These are phyloP conservation scores for Blera fallax DNA, from an alignment of 2,888 invertebrate genomes.

Conservation along the genomic window DNA sequence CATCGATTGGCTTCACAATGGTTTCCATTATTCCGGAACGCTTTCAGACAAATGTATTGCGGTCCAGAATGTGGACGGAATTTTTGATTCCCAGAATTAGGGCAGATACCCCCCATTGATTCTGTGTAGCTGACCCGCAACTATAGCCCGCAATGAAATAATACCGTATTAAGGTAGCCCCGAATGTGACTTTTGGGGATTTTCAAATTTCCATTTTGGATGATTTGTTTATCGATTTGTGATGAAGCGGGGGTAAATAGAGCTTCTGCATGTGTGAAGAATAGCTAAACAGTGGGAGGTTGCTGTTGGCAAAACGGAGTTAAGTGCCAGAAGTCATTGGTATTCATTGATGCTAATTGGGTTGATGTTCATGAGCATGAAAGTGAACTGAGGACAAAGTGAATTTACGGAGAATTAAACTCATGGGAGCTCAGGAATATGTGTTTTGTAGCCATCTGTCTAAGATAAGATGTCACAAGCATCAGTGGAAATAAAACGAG, in stretches of 20 bases:
- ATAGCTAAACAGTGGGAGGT: not conserved
- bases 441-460: no score
- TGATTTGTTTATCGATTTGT: not conserved
- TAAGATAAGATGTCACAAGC: no score
- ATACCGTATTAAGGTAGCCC: not conserved
- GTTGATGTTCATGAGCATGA: not conserved
- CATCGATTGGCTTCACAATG: conserved; percentile 5
- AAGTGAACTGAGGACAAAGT: no score
- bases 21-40: not conserved
- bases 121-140: not conserved
- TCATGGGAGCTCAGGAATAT: no score
- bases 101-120: not conserved
- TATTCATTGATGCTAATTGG: not conserved
- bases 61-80: not conserved
- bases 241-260: no score
- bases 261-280: not conserved
- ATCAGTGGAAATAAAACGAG: no score
- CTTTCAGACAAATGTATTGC: not conserved
- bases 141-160: not conserved
- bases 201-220: not conserved
- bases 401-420: no score
- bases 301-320: not conserved
- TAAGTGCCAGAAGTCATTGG: not conserved
- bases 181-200: not conserved
- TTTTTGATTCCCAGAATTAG: not conserved